These are phyloP conservation scores for Helicolenus hilgendorfi DNA, from an alignment of 2,797 vertebrate species.

Conservation along the genomic window DNA sequence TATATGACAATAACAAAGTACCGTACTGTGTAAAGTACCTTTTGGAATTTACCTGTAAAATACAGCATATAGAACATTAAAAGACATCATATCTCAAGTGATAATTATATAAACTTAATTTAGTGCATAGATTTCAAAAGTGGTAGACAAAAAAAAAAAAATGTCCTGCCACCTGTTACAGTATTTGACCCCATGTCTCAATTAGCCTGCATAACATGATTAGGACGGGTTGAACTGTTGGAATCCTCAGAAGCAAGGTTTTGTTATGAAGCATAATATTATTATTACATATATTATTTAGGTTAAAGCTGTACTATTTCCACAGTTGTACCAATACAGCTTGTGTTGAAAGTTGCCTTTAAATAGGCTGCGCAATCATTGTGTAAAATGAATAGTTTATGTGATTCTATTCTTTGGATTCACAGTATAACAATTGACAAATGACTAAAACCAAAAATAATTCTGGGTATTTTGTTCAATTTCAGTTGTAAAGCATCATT, in stretches of 20 bases:
- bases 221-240: not conserved
- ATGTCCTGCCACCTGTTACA: too few species aligned
- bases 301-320: not conserved
- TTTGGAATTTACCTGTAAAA: too few species aligned
- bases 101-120: too few species aligned
- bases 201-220: not conserved
- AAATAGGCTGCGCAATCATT: not conserved
- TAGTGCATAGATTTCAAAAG: too few species aligned
- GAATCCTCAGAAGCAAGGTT: not conserved
- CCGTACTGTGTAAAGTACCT: too few species aligned
- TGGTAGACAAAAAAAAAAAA: too few species aligned
- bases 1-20: too few species aligned
- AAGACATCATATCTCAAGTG: too few species aligned
- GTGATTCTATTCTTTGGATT: not conserved
- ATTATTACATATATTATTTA: not conserved
- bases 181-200: not conserved
- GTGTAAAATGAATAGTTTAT: not conserved
- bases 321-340: not conserved
- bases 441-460: not conserved
- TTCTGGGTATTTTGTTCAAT: not conserved
- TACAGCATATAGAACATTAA: too few species aligned
- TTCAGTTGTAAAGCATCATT: not conserved
- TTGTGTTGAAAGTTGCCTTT: not conserved
- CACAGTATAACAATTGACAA: not conserved
- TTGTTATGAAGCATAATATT: not conserved